Base-by-base conservation (phyloP, 2,888 invertebrate genomes). In the Xiphydria camelus region DNA sequence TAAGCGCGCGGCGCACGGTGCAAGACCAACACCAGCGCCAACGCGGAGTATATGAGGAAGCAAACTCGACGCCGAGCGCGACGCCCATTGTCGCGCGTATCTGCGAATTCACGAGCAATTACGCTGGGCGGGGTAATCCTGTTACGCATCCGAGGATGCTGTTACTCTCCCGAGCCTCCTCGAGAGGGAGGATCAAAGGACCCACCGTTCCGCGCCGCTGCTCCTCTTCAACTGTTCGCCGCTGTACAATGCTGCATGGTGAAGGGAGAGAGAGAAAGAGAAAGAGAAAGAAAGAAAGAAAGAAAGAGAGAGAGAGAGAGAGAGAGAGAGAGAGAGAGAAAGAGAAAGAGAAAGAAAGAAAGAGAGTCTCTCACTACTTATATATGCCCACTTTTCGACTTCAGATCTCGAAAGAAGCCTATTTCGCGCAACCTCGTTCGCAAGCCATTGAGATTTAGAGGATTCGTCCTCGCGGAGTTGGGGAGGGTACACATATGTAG, bases 61-160 rank as follows among this genome's bases (percentile, higher is more conserved):
- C n/a, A n/a, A n/a, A n/a, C n/a, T n/a, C n/a, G n/a, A n/a, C n/a
- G n/a, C 49, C 45, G 45, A 19, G 33, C 35, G 51, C 46, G n/a
- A 53, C 46, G 45, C 45, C 43, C 49, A 53, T 52, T 54, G 58
- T 58, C 54, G 49, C 34, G 34, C 34, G 34, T 34, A 34, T 34
- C 43, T 26, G 59, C 54, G 67, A 68, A 70, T 75, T 75, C 75
- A 73, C 70, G 62, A 74, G 70, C 74, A 75, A 75, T 75, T 75
- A 75, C 74, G 53, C 53, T 53, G 65, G 70, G 73, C 62, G 71
- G 72, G 65, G 71, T 75, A 75, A 75, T 75, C 75, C 70, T 61
- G 62, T 68, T 74, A 74, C 49, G 55, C 46, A 47, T n/a, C 56
- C 49, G 55, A 55, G 53, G 56, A n/a, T n/a, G n/a, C n/a, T n/a